Conservation (phyloP, 2,113 vertebrate species). For the Zosterops hypoxanthus region DNA sequence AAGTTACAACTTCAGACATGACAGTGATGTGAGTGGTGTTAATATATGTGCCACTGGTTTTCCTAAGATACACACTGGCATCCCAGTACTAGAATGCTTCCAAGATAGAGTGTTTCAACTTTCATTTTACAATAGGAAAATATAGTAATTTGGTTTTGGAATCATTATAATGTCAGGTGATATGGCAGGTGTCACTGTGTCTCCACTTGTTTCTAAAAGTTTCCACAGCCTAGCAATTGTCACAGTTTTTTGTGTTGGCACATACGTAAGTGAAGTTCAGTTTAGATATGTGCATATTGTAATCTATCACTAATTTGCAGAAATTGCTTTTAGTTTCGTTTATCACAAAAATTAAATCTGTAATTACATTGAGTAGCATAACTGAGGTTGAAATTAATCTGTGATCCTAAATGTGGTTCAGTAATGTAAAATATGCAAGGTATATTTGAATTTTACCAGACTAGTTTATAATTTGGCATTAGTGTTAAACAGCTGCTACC, state of each 20-base stretch:
- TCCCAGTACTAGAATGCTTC: not conserved
- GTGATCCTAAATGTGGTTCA: not conserved
- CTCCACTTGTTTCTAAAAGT: not conserved
- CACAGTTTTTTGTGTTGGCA: not conserved
- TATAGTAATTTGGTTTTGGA: not conserved
- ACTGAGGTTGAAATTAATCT: conserved; percentile 24
- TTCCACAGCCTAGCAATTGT: not conserved
- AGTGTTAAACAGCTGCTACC: conserved; percentile 70
- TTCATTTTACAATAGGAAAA: not conserved
- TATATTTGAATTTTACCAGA: conserved; percentile 35
- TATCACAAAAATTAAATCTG: not conserved
- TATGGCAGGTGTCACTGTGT: not conserved
- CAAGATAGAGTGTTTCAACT: not conserved
- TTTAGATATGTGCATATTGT: not conserved
- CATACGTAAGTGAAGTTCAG: not conserved
- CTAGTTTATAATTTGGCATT: conserved; percentile 67
- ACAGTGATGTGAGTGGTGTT: not conserved
- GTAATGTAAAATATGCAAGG: conserved; percentile 1
- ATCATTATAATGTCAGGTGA: not conserved
- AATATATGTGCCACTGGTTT: not conserved
- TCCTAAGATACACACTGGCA: not conserved
- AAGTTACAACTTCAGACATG: not conserved
- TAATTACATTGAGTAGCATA: not conserved
- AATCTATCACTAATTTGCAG: not conserved
- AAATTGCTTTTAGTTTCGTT: not conserved